Base-by-base conservation (phyloP, 2,113 vertebrate genomes). In the Chaetops frenatus region DNA sequence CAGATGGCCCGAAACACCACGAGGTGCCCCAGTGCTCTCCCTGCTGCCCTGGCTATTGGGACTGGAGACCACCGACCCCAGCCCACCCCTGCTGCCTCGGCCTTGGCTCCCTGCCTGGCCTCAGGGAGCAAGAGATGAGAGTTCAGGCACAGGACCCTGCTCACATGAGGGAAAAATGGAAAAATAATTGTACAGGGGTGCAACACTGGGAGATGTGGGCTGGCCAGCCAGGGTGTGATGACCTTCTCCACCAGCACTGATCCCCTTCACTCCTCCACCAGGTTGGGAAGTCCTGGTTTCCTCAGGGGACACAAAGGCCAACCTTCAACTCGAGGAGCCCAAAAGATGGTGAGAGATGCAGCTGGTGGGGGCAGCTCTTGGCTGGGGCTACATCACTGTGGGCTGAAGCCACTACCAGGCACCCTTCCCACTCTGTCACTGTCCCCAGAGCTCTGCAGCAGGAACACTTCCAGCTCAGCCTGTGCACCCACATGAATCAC, bases 371-470 rank as follows among this genome's bases (percentile, higher is more conserved):
- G 4, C 47, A 87, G 62, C 44, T 72, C 66, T 24, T 3, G 2
- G 72, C 29, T 71, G 61, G 15, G 44, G 35, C 8, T 27, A 47
- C 3, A 1, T 20, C 4, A 1, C 53, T 21, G 1, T 3, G 38
- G 36, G 38, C 50, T 81, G 70, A 45, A 40, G 45, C 35, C 42
- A 53, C 42, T 31, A 13, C 8, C 71, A 58, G 56, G 53, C n/a
- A 70, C 36, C 10, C 2, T 64, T 38, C 35, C 29, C 33, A 12
- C 17, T 29, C 35, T 50, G 56, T 42, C 36, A 8, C 38, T 4
- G 1, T 82, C 76, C 60, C 48, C 6, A 1, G 38, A 45, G 42
- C 60, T 51, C 11, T 54, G 48, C 69, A 88, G 83, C 14, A 3
- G 29, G 21, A 44, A 14, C 53, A 51, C 82, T 79, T 58, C 25